Evolutionary conservation across 2,797 vertebrate genomes (phyloP).

Genomic region (Coregonus suidteri): DNA sequence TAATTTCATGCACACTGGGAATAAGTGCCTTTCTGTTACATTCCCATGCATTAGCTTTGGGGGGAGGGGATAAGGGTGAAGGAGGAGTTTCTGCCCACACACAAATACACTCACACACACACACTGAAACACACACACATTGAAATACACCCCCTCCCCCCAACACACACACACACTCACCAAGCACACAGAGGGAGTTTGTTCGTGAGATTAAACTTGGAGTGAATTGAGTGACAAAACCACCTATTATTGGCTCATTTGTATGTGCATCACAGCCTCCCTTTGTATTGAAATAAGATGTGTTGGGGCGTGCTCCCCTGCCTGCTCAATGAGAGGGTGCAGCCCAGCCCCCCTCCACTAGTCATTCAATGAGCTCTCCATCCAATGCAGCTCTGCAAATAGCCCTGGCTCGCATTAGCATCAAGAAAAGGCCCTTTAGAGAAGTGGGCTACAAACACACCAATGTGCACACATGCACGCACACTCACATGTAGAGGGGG

Average conservation of each 20-base stretch:
- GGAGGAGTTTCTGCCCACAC: background rate
- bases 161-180: slow-evolving; percentile 13
- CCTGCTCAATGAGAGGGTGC: slow-evolving; percentile 56
- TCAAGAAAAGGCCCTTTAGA: slow-evolving; percentile 35
- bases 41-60: slow-evolving; percentile 49
- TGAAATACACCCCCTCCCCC: background rate
- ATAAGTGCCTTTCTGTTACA: slow-evolving; percentile 60
- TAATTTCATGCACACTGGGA: slow-evolving; percentile 61
- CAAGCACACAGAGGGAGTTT: slow-evolving; percentile 40
- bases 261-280: slow-evolving; percentile 72
- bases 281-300: slow-evolving; percentile 65
- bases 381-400: slow-evolving; percentile 41
- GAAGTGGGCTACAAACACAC: slow-evolving; percentile 26
- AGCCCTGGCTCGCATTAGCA: slow-evolving; percentile 48
- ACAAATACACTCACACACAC: background rate
- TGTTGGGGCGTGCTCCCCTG: slow-evolving; percentile 57
- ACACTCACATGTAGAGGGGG: background rate
- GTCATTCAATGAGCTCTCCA: slow-evolving; percentile 47
- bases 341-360: slow-evolving; percentile 28
- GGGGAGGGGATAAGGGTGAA: background rate
- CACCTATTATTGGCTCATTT: slow-evolving; percentile 71
- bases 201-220: slow-evolving; percentile 66
- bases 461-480: too few relatives aligned
- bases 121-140: slow-evolving; percentile 17
- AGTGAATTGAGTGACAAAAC: slow-evolving; percentile 67